phyloP scores from a whole-genome alignment of 2,797 vertebrate genomes.

The Ctenopoma multispine region DNA sequence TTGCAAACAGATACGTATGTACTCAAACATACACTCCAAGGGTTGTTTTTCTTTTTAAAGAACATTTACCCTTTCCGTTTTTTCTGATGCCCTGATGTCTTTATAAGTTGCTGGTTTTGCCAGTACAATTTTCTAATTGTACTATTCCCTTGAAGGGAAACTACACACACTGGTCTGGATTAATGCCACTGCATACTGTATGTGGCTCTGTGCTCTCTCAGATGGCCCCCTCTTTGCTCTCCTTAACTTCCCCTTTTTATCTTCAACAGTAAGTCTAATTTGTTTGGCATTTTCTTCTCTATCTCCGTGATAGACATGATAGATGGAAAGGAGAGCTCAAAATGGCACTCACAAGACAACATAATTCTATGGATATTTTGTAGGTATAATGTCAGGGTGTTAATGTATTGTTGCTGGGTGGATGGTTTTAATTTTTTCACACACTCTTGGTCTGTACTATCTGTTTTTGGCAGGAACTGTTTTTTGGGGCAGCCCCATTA shows the following conservation, averaged over 20 bases:
- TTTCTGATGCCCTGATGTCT: too few species aligned
- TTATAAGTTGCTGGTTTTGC: slow-evolving; percentile 4
- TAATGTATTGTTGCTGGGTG: neutral
- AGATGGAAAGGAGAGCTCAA: too few species aligned
- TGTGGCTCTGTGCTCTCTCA: slow-evolving; percentile 38
- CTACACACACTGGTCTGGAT: slow-evolving; percentile 34
- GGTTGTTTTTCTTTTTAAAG: neutral
- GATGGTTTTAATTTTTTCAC: slow-evolving; percentile 46
- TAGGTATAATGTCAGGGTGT: neutral
- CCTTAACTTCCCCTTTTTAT: slow-evolving; percentile 75
- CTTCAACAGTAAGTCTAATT: too few species aligned
- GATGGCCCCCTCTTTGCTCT: slow-evolving; percentile 49
- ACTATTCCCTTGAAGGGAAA: slow-evolving; percentile 33
- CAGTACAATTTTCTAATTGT: slow-evolving; percentile 33
- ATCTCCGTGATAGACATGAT: too few species aligned
- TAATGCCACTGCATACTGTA: slow-evolving; percentile 43
- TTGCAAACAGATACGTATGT: slow-evolving; percentile 19
- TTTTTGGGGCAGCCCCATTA: slow-evolving; percentile 63
- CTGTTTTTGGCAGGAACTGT: slow-evolving; percentile 61
- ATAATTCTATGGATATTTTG: slow-evolving; percentile 17
- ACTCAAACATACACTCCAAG: neutral
- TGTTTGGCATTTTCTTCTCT: slow-evolving; percentile 51
- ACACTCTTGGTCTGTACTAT: slow-evolving; percentile 16
- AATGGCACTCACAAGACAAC: slow-evolving; percentile 20
- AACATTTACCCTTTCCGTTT: too few species aligned